Evolutionary conservation across 2,113 vertebrate species (phyloP), one percentile per base, ranked within the genome.

Genomic region (Colistium nudipinnis): DNA sequence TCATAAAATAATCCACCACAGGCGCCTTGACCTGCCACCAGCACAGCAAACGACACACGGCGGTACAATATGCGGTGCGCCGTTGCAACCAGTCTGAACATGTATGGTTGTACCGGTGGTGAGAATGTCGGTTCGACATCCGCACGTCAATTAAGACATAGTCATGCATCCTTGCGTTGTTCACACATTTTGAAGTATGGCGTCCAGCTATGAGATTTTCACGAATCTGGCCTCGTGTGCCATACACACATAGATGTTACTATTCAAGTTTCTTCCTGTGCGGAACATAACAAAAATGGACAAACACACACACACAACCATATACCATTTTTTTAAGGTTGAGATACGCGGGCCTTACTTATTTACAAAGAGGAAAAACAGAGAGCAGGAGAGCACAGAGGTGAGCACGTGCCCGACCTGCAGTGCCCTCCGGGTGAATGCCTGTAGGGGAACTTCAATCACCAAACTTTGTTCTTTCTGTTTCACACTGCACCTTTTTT

Each of bases 21-120:
- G 71, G 57, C 38, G 41, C 51, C 61, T 70, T 71, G 62, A 78
- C 80, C 74, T 74, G 67, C 38, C 39, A 53, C 12, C 24, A 74
- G 56, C 60, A 62, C 59, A 74, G 69, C 35, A 70, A 84, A 85
- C 74, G 63, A 48, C 64, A 60, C 45, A 54, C 36, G 74, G 65
- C 70, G 48, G 47, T 54, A n/a, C 47, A 27, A 27, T 27, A 38
- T 19, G 33, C 11, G 25, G 1, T 30, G 11, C 30, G 33, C 3
- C 16, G 43, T 6, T 19, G 17, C 19, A 44, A 17, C 57, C 56
- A 41, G 47, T 62, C 54, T 59, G 30, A 54, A 61, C 62, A 25
- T 4, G 27, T 22, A 4, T 35, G n/a, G n/a, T 14, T 39, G 9
- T 41, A 1, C 43, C n/a, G 11, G 33, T 33, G 17, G 11, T 10